Evolutionary conservation across 2,113 vertebrate species (phyloP).

Genomic region (Diadophis punctatus): DNA sequence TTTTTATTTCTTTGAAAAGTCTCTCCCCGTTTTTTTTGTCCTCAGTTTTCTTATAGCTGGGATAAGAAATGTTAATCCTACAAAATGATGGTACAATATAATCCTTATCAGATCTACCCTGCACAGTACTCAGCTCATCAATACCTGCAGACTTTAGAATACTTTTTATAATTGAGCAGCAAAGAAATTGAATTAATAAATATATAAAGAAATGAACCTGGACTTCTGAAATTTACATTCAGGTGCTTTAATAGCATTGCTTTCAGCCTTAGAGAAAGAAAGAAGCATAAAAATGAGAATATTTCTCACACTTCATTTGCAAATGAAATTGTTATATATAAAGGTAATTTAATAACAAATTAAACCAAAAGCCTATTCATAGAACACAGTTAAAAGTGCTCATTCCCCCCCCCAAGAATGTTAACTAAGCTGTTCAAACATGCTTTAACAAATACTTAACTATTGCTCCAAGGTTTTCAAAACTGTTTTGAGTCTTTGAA

Average conservation of each 20-base stretch:
- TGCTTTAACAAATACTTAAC: not conserved
- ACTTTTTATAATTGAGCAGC: not conserved
- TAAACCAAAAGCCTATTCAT: not conserved
- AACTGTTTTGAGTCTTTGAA: not conserved
- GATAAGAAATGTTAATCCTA: not conserved
- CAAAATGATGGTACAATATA: not conserved
- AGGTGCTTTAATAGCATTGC: not conserved
- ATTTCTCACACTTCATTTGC: not conserved
- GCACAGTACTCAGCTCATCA: not conserved
- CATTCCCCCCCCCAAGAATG: too few species aligned
- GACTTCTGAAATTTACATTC: not conserved
- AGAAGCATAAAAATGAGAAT: not conserved
- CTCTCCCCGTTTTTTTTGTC: not conserved
- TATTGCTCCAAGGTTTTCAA: not conserved
- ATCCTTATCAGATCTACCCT: not conserved
- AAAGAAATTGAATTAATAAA: not conserved
- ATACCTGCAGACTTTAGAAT: not conserved
- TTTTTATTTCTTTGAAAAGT: not conserved
- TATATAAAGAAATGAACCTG: not conserved
- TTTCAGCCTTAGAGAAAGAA: not conserved
- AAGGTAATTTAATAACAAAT: not conserved
- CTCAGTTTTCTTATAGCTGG: not conserved
- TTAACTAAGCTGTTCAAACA: not conserved
- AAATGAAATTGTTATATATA: not conserved
- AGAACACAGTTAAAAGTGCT: not conserved